Evolutionary conservation across 2,888 invertebrate genomes (phyloP).

Genomic region (Calliphora vomitoria): DNA sequence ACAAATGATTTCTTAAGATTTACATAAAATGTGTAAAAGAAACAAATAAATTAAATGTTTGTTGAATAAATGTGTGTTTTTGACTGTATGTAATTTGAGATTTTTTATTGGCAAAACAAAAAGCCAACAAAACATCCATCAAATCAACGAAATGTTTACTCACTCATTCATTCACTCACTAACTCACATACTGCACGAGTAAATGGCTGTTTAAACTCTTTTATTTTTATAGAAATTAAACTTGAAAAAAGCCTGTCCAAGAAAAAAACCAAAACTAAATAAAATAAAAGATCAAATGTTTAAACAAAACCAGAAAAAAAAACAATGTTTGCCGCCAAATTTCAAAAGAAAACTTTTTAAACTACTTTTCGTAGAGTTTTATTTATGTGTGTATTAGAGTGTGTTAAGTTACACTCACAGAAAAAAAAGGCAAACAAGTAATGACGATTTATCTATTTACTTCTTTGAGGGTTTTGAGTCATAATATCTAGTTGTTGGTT

Average conservation of each 20-base stretch:
- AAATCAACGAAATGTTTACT: constrained; percentile 47
- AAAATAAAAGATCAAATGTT: constrained; percentile 11
- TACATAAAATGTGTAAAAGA: constrained; percentile 34
- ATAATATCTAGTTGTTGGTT: neutral
- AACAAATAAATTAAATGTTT: constrained; percentile 34
- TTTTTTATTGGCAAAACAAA: constrained; percentile 45
- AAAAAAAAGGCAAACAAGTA: neutral
- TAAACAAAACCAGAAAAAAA: neutral
- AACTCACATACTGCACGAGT: neutral
- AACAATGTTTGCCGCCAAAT: constrained; percentile 33
- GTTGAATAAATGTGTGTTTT: neutral
- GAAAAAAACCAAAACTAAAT: neutral
- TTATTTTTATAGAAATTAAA: constrained; percentile 23
- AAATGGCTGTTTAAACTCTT: neutral
- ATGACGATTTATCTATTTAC: neutral
- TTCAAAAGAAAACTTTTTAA: constrained; percentile 43
- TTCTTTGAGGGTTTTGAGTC: neutral
- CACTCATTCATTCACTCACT: too few species aligned
- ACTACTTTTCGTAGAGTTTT: constrained; percentile 20
- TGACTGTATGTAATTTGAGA: constrained; percentile 40
- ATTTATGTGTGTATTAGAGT: neutral
- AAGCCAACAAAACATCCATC: constrained; percentile 16
- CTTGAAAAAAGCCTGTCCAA: constrained; percentile 15
- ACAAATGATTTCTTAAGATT: constrained; percentile 11
- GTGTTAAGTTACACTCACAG: constrained; percentile 31